Conservation (phyloP, 2,797 vertebrate species). For the Hylomyscus alleni region DNA sequence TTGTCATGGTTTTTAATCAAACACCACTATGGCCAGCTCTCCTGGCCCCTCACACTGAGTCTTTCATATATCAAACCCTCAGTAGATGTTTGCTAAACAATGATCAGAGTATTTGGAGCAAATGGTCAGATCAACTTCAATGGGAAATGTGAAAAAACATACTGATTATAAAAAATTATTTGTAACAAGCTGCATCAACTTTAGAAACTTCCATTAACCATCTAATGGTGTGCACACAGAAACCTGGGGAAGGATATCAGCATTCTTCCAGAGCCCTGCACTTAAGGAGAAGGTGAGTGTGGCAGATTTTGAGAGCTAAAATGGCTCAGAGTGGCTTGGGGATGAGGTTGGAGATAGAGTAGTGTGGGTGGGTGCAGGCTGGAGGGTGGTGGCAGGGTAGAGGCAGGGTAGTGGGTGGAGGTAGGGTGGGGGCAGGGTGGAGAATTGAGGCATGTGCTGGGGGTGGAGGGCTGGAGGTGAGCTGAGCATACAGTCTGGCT, state of each 20-base stretch:
- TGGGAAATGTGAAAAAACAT: neutral
- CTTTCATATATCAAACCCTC: neutral
- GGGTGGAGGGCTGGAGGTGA: no score
- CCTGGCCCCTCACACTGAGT: neutral
- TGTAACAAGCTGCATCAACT: conserved; percentile 43
- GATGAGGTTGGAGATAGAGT: no score
- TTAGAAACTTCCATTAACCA: conserved; percentile 11
- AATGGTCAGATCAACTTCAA: neutral
- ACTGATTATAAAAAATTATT: neutral
- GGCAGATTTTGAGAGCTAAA: neutral
- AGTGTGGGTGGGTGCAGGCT: neutral
- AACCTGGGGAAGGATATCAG: neutral
- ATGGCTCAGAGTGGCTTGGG: neutral
- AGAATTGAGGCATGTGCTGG: neutral
- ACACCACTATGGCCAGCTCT: neutral
- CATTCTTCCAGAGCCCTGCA: neutral
- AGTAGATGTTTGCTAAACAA: conserved; percentile 13
- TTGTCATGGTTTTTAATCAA: conserved; percentile 7
- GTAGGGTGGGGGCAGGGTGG: no score
- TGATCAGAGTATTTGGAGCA: neutral
- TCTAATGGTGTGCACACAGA: neutral
- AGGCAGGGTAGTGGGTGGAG: neutral
- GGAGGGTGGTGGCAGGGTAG: neutral
- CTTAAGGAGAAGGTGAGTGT: neutral
- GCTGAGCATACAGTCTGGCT: neutral